A percentile compares a stretch with the other conserved stretches of the same genome.
These are phyloP conservation scores for Isaurus tuberculatus DNA, from an alignment of 92 coral and sea anemone genomes.

Conservation along the genomic window DNA sequence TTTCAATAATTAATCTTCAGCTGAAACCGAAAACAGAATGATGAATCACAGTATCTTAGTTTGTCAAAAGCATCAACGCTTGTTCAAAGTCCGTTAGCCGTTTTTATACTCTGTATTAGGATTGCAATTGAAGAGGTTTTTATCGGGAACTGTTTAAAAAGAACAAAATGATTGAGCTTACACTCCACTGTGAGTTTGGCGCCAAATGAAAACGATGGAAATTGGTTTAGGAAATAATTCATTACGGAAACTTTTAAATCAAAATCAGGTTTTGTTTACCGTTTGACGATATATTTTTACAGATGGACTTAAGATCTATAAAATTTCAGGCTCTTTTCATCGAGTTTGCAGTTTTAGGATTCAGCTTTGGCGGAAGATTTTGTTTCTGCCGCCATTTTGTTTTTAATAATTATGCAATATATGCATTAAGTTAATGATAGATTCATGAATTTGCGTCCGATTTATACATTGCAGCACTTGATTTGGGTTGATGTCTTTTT, in stretches of 20 bases:
- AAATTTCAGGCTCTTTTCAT: neutral
- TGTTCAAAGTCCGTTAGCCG: neutral
- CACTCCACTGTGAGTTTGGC: constrained; percentile 30
- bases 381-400: constrained; percentile 3
- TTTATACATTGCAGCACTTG: too few species aligned
- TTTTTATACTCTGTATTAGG: neutral
- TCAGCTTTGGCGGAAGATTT: neutral
- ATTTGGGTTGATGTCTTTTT: too few species aligned
- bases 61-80: neutral
- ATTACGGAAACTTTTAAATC: too few species aligned
- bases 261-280: neutral
- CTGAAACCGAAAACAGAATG: neutral
- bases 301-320: neutral
- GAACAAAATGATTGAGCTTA: neutral
- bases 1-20: neutral
- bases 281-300: too few species aligned
- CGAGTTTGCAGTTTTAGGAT: neutral
- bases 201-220: constrained; percentile 24
- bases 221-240: neutral
- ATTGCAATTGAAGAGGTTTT: neutral
- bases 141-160: neutral
- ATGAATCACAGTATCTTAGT: neutral
- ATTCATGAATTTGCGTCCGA: too few species aligned
- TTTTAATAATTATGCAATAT: neutral
- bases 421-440: too few species aligned